A percentile compares a stretch with the other conserved stretches of the same genome.
phyloP scores from a whole-genome alignment of 2,797 vertebrate genomes.

The Balearica regulorum region DNA sequence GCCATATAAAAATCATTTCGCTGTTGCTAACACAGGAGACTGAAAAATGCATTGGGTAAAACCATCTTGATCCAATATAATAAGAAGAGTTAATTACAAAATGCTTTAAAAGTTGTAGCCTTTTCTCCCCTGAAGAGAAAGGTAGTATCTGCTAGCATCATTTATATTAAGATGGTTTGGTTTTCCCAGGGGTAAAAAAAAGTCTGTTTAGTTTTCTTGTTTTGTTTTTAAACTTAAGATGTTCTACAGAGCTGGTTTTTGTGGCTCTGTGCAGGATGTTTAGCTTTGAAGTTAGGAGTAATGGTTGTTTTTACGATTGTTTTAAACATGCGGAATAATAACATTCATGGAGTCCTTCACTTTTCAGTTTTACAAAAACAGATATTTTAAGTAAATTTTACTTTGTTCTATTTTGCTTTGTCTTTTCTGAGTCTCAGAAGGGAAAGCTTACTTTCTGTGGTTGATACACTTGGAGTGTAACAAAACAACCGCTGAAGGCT shows the following conservation, averaged over 20 bases:
- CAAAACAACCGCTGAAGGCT: fast-evolving
- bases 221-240: not conserved
- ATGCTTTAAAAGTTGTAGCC: not conserved
- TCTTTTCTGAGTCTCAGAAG: not conserved
- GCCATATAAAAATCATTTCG: not conserved
- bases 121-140: not conserved
- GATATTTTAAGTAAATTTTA: not conserved
- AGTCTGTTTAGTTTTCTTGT: not conserved
- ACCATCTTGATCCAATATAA: not conserved
- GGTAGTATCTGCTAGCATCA: not conserved
- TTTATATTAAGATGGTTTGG: not conserved
- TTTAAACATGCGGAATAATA: not conserved
- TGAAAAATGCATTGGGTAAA: not conserved
- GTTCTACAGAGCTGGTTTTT: not conserved
- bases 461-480: not conserved
- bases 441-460: not conserved
- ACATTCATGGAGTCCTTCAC: not conserved
- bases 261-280: not conserved
- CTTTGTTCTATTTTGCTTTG: not conserved
- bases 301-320: not conserved
- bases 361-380: not conserved
- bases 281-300: not conserved
- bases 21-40: not conserved
- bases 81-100: not conserved
- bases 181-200: not conserved